Base-by-base conservation (phyloP, 2,888 invertebrate species). In the Tortricodes alternella region DNA sequence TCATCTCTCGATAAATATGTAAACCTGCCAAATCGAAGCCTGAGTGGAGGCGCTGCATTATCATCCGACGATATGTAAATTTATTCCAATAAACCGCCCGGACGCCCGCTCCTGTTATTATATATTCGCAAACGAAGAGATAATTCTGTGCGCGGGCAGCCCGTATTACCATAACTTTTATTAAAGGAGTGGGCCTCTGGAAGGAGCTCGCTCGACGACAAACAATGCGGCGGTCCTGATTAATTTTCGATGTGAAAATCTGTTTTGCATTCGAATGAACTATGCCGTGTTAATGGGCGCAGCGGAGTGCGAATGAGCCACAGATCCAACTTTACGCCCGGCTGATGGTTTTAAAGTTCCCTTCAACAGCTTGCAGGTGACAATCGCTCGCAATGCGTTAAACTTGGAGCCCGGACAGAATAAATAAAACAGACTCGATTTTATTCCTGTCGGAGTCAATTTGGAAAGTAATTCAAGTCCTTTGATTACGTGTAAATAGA, bases 71-170 rank as follows among this genome's bases (percentile, higher is more conserved):
- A 76, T 83, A 90, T 89, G 90, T 86, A 90, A 89, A 90, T 90
- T 88, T 89, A 89, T 90, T 89, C 88, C 89, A 89, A 89, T 89
- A 89, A 89, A 87, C 83, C 80, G 71, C 74, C 77, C 76, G 76
- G 76, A 73, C 76, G 71, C 74, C 72, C 79, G 76, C 76, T 78
- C 76, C 78, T 83, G 85, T 87, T 89, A 89, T 89, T 88, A 89
- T 90, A 87, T 86, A 89, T 89, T 87, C 89, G 83, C 83, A 87
- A 89, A 87, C 88, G 87, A 85, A 84, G 84, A 86, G 89, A 90
- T 89, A 87, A 90, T 89, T 85, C 82, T 71, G 80, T 74, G 76
- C 80, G 82, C 83, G 85, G 86, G 74, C 85, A 79, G 82, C 76
- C 68, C 63, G 71, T 68, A 90, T 89, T 89, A 83, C 77, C 90